These are phyloP conservation scores for Verasper variegatus DNA, from an alignment of 2,113 vertebrate genomes.

Conservation along the genomic window DNA sequence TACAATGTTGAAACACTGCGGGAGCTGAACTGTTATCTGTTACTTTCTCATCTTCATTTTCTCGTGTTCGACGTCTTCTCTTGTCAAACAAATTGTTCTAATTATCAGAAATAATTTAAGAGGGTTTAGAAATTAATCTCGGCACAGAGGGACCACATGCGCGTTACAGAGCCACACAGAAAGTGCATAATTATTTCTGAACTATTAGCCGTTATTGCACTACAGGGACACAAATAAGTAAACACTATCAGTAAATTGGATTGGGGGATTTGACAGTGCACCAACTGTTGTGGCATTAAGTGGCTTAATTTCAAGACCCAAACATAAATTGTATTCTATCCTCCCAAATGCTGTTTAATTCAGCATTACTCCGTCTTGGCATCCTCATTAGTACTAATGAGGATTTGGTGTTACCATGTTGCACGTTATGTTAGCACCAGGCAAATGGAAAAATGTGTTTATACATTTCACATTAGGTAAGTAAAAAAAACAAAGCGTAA, in stretches of 20 bases:
- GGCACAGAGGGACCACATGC: neutral
- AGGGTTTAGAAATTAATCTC: neutral
- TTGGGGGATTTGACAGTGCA: constrained; percentile 15
- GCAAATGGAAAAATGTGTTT: constrained; percentile 24
- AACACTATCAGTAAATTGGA: constrained; percentile 20
- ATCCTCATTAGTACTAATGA: constrained; percentile 47
- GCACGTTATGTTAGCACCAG: constrained; percentile 18
- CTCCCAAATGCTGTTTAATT: constrained; percentile 26
- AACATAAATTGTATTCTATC: constrained; percentile 19
- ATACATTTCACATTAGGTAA: constrained; percentile 1
- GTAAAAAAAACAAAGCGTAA: neutral
- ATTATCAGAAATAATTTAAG: constrained; percentile 20
- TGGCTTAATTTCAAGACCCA: constrained; percentile 3
- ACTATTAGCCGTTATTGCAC: constrained; percentile 6
- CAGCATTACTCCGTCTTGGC: constrained; percentile 14
- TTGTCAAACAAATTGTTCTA: constrained; percentile 5
- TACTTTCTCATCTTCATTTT: neutral
- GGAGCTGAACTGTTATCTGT: neutral
- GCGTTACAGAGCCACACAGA: constrained; percentile 3
- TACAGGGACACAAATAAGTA: neutral
- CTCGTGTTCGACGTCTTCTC: neutral
- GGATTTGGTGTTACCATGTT: constrained; percentile 11
- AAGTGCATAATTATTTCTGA: constrained; percentile 27
- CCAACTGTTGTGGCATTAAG: neutral
- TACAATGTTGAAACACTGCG: neutral